Conservation (phyloP, 1,140 invertebrate genomes). For the Drosophila aff. region DNA sequence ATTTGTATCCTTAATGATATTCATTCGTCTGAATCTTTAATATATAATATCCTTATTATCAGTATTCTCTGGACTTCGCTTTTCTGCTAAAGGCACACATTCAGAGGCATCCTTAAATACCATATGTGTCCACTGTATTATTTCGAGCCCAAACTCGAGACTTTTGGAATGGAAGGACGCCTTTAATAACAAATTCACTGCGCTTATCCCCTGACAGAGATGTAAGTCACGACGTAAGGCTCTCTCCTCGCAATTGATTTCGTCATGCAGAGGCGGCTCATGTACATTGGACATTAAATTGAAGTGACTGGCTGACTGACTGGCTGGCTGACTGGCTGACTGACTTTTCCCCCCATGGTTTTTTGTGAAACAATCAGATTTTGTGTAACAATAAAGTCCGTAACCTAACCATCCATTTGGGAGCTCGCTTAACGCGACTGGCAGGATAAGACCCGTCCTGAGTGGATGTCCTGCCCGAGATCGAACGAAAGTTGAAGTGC, state of each 20-base stretch:
- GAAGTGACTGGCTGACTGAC: conserved; percentile 6
- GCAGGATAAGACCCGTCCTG: conserved; percentile 1
- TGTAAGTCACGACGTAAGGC: conserved; percentile 12
- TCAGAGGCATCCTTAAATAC: not conserved
- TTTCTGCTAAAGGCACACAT: not conserved
- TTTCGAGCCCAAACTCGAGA: not conserved
- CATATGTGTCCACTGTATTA: not conserved
- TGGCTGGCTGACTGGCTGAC: not conserved
- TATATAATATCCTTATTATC: not conserved
- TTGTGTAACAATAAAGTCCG: conserved; percentile 30
- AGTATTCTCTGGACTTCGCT: not conserved
- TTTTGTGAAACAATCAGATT: conserved; percentile 31
- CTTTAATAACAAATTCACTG: conserved; percentile 4
- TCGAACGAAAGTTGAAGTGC: conserved; percentile 11
- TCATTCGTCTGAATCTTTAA: not conserved
- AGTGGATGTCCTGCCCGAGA: conserved; percentile 12
- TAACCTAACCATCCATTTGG: conserved; percentile 26
- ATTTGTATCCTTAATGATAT: not conserved
- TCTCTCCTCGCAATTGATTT: conserved; percentile 18
- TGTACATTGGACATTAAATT: conserved; percentile 15
- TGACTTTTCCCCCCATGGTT: not conserved
- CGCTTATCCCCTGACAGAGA: conserved; percentile 22
- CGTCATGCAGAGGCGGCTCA: conserved; percentile 8
- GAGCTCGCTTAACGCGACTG: conserved; percentile 9
- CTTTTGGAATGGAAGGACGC: not conserved